phyloP scores from a whole-genome alignment of 2,797 vertebrate species.

The Acipenser ruthenus region DNA sequence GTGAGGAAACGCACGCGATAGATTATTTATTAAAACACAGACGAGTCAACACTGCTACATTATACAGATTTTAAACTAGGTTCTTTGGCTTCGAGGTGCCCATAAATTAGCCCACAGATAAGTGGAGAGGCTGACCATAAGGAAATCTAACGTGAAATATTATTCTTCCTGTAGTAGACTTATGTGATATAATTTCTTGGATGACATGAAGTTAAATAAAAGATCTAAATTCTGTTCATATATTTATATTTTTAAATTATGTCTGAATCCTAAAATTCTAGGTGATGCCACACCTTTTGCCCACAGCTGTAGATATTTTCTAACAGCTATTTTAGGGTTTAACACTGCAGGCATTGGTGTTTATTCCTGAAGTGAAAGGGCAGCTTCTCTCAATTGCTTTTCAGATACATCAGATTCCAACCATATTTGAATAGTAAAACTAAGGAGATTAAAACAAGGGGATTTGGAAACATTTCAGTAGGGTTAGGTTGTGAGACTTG shows the following conservation, averaged over 20 bases:
- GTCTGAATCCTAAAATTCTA: no score
- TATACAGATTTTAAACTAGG: neutral
- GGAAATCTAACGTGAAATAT: no score
- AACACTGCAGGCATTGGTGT: no score
- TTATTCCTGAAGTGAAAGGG: no score
- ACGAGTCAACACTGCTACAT: neutral
- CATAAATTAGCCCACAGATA: constrained; percentile 38
- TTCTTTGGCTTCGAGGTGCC: neutral
- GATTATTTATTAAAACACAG: neutral
- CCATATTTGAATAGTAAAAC: neutral
- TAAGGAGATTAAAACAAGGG: neutral
- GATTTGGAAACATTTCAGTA: neutral
- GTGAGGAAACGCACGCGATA: neutral
- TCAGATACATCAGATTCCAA: neutral
- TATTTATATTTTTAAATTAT: no score
- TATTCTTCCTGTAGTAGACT: no score
- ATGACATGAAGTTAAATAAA: no score
- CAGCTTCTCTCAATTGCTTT: neutral
- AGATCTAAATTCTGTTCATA: no score
- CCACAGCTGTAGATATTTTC: no score
- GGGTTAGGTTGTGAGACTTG: neutral
- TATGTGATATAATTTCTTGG: no score
- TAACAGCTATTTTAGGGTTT: no score
- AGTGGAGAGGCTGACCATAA: constrained; percentile 43
- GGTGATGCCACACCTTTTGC: no score